Base-by-base conservation (phyloP, 2,888 invertebrate species). In the Cyclophora albipunctata region DNA sequence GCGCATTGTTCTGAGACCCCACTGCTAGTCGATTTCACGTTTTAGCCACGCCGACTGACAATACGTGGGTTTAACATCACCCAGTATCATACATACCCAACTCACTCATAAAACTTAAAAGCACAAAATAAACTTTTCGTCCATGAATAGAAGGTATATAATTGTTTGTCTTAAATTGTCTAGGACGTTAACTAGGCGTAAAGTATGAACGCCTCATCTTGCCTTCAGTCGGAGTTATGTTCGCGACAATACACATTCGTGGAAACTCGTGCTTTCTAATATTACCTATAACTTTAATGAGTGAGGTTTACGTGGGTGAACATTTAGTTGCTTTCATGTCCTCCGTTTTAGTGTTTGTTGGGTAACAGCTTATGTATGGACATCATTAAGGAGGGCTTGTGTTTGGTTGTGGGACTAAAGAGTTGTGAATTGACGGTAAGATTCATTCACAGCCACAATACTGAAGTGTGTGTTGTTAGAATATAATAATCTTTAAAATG, bases 41-140 rank as follows among this genome's bases (percentile, higher is more conserved):
- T 73, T 87, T 86, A 81, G 86, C 71, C 72, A 86, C 84, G 84
- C 71, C 64, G 72, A 84, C 85, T 85, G 87, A 86, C 86, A 87
- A 86, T 85, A 81, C 78, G 67, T 37, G 5, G 66, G 66, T 72
- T 80, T 81, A 78, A 78, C 76, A 65, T 67, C 71, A 64, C 66
- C 55, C 66, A 69, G 84, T 84, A 84, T 77, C 79, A 68, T 68
- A 67, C 20, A 20, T 20, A 57, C 71, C 66, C 66, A 71, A 68
- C 67, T 71, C 71, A 71, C 78, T 79, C 84, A 75, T 83, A 84
- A 84, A 84, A 76, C 69, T 63, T 70, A 73, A 73, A 71, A 72
- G 68, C 67, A 47, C 42, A 41, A 40, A 48, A 46, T 47, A 53
- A 48, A 47, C 48, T 57, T 54, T 52, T 46, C 45, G 42, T 45